Evolutionary conservation across 2,113 vertebrate genomes (phyloP), one percentile per base, ranked within the genome.

Genomic region (Triplophysa siluroides): DNA sequence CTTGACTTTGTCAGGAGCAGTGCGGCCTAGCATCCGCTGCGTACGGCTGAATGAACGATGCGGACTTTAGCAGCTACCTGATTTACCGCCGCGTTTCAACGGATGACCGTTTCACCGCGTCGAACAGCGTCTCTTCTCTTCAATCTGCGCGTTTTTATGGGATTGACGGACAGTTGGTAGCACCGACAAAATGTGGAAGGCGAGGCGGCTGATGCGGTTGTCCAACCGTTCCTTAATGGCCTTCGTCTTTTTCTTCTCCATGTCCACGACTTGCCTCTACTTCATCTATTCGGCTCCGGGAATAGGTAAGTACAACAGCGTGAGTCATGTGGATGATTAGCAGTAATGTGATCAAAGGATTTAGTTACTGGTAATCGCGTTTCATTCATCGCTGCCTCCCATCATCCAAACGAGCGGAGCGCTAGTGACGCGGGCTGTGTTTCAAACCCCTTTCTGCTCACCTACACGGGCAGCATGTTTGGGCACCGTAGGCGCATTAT

Each of bases 231-330:
- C 95, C 67, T 95, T 98, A 74, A 87, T 98, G 86, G 96, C 94
- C 93, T 96, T 97, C 92, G 92, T 98, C 85, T 96, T 98, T 90
- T 93, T 98, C 88, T 98, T 98, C 90, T 98, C 96, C 87, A 93
- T 98, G 81, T 98, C 95, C 56, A 95, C 96, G 38, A 98, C 97
- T 23, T 96, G 96, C 83, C 95, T 98, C 61, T 98, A 98, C 90
- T 98, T 98, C 93, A 94, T 98, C 71, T 98, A 98, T 79, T 96
- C 95, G 91, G 95, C 96, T 66, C 96, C 96, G 0, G 97, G 97
- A 68, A 96, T 97, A 89, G 97, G 96, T 98, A 76, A 95, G 95
- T 90, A 4, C 10, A 4, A 8, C 24, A 9, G 33, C 5, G 29
- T 71, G 19, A 23, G 8, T 52, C 64, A n/a, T 41, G 16, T 21